phyloP scores from a whole-genome alignment of 1,140 invertebrate genomes.

The Lordiphosa clarofinis region DNA sequence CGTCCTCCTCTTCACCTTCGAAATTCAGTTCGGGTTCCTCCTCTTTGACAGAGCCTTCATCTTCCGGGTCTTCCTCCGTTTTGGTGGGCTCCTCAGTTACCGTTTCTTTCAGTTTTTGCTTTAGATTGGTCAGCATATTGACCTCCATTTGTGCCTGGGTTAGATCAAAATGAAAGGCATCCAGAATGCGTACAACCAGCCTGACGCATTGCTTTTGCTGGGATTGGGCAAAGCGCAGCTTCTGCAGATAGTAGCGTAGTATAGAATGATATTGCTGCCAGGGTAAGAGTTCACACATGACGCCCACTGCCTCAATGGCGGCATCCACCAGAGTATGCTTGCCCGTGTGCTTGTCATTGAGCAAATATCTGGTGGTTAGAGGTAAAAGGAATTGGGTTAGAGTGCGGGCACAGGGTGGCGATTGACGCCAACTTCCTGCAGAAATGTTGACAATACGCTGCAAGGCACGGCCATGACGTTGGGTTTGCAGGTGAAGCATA shows the following conservation, averaged over 20 bases:
- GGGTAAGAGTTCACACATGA: constrained; percentile 87
- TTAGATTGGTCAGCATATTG: constrained; percentile 32
- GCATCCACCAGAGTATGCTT: constrained; percentile 92
- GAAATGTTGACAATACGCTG: constrained; percentile 59
- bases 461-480: constrained; percentile 89
- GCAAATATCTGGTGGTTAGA: constrained; percentile 89
- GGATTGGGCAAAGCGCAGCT: constrained; percentile 85
- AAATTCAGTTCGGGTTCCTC: constrained; percentile 34
- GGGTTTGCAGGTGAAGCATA: constrained; percentile 91
- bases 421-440: constrained; percentile 38
- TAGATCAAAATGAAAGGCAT: constrained; percentile 96
- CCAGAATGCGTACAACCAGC: constrained; percentile 90
- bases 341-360: constrained; percentile 86
- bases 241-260: constrained; percentile 88
- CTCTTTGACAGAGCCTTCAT: constrained; percentile 23
- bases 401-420: constrained; percentile 84
- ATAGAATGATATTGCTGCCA: constrained; percentile 93
- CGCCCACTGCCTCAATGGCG: constrained; percentile 87
- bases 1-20: constrained; percentile 55
- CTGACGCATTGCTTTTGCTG: constrained; percentile 91
- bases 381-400: constrained; percentile 93
- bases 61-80: constrained; percentile 65
- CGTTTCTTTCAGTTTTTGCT: constrained; percentile 20
- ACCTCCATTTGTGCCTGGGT: constrained; percentile 82
- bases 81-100: constrained; percentile 30